phyloP scores from a whole-genome alignment of 2,113 vertebrate genomes.

The Nannospalax galili region DNA sequence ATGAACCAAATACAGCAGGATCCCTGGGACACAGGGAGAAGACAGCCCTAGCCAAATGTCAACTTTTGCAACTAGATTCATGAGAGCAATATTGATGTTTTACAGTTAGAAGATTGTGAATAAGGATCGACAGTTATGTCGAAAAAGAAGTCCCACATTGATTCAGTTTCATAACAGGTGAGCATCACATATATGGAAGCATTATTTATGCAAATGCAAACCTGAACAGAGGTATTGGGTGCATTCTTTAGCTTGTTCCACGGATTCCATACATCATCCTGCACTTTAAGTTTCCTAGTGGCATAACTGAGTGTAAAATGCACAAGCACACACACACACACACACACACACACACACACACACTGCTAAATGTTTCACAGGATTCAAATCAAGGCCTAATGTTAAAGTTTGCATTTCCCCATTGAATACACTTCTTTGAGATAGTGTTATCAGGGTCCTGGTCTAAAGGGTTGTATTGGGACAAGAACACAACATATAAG shows the following conservation, averaged over 20 bases:
- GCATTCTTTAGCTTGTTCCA: background rate
- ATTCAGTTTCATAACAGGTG: background rate
- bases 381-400: background rate
- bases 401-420: conserved; percentile 1
- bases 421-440: background rate
- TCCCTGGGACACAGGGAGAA: background rate
- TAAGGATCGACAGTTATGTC: background rate
- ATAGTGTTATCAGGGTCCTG: background rate
- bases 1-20: background rate
- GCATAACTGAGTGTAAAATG: background rate
- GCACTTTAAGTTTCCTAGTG: background rate
- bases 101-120: background rate
- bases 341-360: too few species aligned
- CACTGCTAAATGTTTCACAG: background rate
- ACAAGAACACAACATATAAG: background rate
- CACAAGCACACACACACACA: background rate
- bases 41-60: background rate
- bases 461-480: background rate
- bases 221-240: background rate
- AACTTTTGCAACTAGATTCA: background rate
- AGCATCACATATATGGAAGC: background rate
- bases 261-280: background rate
- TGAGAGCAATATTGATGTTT: background rate
- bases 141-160: background rate
- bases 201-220: background rate